phyloP scores from a whole-genome alignment of 2,113 vertebrate species.

The Vidua chalybeata region DNA sequence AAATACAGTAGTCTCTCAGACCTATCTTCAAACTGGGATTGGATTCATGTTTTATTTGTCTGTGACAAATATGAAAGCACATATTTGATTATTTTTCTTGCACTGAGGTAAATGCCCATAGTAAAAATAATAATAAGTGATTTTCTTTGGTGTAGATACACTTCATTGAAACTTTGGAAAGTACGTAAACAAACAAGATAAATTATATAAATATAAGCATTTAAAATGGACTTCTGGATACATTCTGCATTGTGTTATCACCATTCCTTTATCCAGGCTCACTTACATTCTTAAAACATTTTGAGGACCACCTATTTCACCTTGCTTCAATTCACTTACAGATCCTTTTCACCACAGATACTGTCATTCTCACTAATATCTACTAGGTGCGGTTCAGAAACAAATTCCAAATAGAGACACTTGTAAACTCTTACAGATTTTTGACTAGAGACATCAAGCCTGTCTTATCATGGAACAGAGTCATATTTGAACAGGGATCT shows the following conservation, averaged over 20 bases:
- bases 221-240: not conserved
- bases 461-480: not conserved
- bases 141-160: not conserved
- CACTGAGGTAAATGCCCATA: not conserved
- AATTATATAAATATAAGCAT: not conserved
- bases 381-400: not conserved
- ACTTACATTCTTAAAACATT: not conserved
- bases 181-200: not conserved
- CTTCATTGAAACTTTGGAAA: not conserved
- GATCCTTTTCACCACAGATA: not conserved
- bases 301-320: not conserved
- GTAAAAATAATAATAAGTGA: not conserved
- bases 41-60: not conserved
- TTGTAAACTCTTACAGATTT: not conserved
- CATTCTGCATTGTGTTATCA: not conserved
- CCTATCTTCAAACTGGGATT: not conserved
- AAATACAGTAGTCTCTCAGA: not conserved
- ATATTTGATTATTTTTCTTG: not conserved
- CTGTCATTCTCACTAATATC: not conserved
- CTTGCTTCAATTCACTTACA: not conserved
- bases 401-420: not conserved
- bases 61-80: not conserved
- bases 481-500: not conserved
- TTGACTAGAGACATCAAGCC: not conserved
- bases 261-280: not conserved